A percentile compares a stretch with the other conserved stretches of the same genome.
phyloP scores from a whole-genome alignment of 2,113 vertebrate species.

The Thalassarche chlororhynchos region DNA sequence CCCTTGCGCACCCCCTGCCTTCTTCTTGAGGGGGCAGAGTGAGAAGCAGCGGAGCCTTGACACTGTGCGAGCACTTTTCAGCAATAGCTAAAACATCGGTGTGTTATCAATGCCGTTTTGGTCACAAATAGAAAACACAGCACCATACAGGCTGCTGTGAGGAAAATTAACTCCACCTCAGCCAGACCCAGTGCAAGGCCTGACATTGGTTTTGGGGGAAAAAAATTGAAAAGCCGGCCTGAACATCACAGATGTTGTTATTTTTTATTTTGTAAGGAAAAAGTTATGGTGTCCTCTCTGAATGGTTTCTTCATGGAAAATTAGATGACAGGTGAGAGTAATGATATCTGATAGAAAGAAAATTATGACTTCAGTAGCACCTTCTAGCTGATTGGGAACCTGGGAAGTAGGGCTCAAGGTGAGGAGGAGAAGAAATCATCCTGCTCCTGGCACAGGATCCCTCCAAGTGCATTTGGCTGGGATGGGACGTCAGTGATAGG shows the following conservation, averaged over 20 bases:
- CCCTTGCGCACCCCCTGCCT: neutral
- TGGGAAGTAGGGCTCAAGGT: neutral
- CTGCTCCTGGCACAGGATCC: neutral
- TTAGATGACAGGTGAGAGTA: neutral
- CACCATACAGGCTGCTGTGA: neutral
- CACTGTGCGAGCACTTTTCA: neutral
- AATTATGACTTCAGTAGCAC: neutral
- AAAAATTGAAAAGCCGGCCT: neutral
- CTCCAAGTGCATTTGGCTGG: neutral
- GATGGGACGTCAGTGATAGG: neutral
- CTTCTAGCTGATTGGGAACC: neutral
- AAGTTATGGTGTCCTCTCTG: neutral
- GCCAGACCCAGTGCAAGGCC: neutral
- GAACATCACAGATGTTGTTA: neutral
- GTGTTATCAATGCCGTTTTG: accelerated
- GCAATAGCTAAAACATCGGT: accelerated
- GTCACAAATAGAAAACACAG: neutral
- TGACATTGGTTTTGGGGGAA: accelerated
- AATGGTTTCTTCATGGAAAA: neutral
- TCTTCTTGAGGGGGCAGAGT: neutral
- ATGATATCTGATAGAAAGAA: neutral
- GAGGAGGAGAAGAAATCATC: neutral
- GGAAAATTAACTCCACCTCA: neutral
- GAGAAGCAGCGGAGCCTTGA: neutral
- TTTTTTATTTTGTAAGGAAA: neutral